phyloP scores from a whole-genome alignment of 2,113 vertebrate genomes.

The Anser cygnoides region DNA sequence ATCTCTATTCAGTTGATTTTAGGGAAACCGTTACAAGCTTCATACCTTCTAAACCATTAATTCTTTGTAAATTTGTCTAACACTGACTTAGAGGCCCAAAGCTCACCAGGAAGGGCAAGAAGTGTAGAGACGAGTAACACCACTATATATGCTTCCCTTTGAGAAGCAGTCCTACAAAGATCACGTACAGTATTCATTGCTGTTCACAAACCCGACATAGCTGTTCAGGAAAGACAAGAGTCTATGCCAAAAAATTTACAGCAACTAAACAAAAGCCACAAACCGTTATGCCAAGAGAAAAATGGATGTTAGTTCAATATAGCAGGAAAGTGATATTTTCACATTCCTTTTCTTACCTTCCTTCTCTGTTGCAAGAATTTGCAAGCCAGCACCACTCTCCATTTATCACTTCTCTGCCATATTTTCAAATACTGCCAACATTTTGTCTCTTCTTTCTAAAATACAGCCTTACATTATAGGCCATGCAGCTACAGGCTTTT shows the following conservation, averaged over 20 bases:
- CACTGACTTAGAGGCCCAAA: background rate
- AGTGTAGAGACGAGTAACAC: background rate
- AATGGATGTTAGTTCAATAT: background rate
- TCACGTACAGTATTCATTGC: rapidly evolving
- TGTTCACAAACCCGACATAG: background rate
- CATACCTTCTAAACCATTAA: background rate
- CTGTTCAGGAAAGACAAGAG: background rate
- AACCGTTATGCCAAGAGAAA: background rate
- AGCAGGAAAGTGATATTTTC: background rate
- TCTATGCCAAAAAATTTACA: background rate
- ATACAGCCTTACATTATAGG: background rate
- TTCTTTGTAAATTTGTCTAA: background rate
- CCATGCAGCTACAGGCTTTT: background rate
- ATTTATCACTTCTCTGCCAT: rapidly evolving
- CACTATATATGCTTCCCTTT: background rate
- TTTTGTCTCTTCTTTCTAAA: background rate
- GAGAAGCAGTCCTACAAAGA: background rate
- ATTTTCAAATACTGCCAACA: background rate
- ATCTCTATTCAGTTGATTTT: background rate
- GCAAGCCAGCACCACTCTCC: background rate
- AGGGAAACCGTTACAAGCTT: background rate
- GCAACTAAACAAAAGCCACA: background rate
- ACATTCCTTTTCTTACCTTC: background rate
- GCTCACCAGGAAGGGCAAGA: background rate
- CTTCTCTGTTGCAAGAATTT: background rate